Base-by-base conservation (phyloP, 2,113 vertebrate species). In the Carollia perspicillata region DNA sequence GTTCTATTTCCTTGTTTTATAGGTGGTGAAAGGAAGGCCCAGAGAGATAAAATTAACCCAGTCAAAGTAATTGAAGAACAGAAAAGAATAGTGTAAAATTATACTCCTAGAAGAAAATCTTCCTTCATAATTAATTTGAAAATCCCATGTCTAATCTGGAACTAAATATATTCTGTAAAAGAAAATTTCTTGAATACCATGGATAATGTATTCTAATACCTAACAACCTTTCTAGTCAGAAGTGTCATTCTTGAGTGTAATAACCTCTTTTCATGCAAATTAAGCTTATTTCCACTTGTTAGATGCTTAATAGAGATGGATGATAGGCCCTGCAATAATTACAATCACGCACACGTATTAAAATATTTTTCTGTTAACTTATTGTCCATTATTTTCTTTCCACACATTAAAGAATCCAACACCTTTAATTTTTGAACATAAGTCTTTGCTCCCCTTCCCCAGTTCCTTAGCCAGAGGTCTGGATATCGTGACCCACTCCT, bases 71-170 rank as follows among this genome's bases (percentile, higher is more conserved):
- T 7, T n/a, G 80, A 84, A 68, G 58, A 51, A 23, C 20, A 89
- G 49, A 49, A 80, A 95, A 94, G 8, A 49, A 44, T 18, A 53
- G 28, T 66, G 44, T 20, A 81, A 90, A 96, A 69, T 68, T 53
- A 68, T 22, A 42, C 40, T 58, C 10, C 72, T 63, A 81, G 85
- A 71, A 94, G 95, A 85, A 85, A 35, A 71, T 83, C 71, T 87
- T 89, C 68, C n/a, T 85, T 87, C 63, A 79, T 94, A 97, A 94
- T 96, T 97, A 93, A 96, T 96, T 96, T 91, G 89, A 93, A 96
- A 97, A 89, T 93, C 79, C 97, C 96, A 96, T 94, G 93, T 93
- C 97, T 97, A 97, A 97, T 96, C 96, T 97, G 95, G 95, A 96
- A 97, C 95, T 85, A 96, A 97, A 94, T 69, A 89, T 96, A 90